These are phyloP conservation scores for Stenoptilia bipunctidactyla DNA, from an alignment of 2,888 invertebrate genomes.

Conservation along the genomic window DNA sequence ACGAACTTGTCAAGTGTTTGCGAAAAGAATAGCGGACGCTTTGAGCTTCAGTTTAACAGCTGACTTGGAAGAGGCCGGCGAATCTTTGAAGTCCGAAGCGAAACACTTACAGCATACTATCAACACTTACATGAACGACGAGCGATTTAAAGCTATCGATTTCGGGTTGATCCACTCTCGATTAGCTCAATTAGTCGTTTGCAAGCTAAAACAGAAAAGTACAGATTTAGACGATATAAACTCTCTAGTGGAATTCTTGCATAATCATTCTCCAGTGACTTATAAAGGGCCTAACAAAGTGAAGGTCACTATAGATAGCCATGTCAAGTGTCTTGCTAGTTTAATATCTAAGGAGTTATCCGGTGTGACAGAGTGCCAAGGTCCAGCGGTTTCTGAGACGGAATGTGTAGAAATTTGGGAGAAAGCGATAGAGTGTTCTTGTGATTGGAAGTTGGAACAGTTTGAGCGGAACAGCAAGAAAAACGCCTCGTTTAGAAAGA, in stretches of 20 bases:
- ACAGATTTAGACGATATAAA: slow-evolving; percentile 51
- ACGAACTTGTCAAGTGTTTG: slow-evolving; percentile 72
- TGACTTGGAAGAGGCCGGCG: slow-evolving; percentile 66
- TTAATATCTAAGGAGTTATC: slow-evolving; percentile 53
- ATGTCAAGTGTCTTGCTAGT: slow-evolving; percentile 53
- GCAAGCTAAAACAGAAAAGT: slow-evolving; percentile 64
- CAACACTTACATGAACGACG: slow-evolving; percentile 77
- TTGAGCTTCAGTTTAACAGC: slow-evolving; percentile 69
- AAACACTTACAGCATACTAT: slow-evolving; percentile 78
- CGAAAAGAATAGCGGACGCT: slow-evolving; percentile 76
- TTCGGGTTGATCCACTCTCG: slow-evolving; percentile 77
- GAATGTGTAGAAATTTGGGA: slow-evolving; percentile 73
- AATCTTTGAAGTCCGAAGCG: slow-evolving; percentile 75
- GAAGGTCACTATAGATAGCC: slow-evolving; percentile 37
- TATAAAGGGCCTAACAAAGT: slow-evolving; percentile 41
- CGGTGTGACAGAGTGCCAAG: slow-evolving; percentile 38
- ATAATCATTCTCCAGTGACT: slow-evolving; percentile 33
- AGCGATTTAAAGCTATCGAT: slow-evolving; percentile 73
- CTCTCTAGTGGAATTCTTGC: slow-evolving; percentile 40
- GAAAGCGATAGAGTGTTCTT: slow-evolving; percentile 69
- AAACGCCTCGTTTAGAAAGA: slow-evolving; percentile 65
- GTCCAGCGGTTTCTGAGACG: slow-evolving; percentile 66
- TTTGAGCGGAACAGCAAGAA: slow-evolving; percentile 63
- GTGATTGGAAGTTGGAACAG: slow-evolving; percentile 72
- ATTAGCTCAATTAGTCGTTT: slow-evolving; percentile 73